Evolutionary conservation across 2,797 vertebrate species (phyloP), one percentile per base, ranked within the genome.

Genomic region (Momotus momota): DNA sequence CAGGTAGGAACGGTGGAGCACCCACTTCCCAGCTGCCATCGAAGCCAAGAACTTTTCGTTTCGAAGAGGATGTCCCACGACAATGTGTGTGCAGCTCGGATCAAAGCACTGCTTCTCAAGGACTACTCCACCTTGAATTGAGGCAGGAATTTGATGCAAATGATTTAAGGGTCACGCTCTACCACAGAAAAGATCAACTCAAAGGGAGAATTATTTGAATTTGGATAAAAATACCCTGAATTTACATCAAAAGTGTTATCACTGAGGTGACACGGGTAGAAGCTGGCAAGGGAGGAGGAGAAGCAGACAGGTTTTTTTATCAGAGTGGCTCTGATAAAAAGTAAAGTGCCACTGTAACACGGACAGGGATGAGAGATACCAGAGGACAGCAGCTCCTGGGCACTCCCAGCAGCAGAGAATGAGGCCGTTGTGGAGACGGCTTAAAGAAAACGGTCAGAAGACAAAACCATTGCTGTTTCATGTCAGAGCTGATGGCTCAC

Each of bases 21-120:
- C 99, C 99, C 99, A 99, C 92, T 99, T 99, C 5, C 99, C 99
- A 3, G 99, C 99, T 22, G 99, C 99, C 99, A 99, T 99, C 0
- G 99, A 99, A 17, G 99, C 99, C 94, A 99, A 94, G 95, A 99
- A 99, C 84, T 99, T 99, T 91, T 99, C 99, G 26, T 99, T 99
- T 10, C 99, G 98, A 92, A 99, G 98, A 8, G 99, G 99, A 75
- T 98, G 98, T 41, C 99, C 99, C 66, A 99, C 99, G 52, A 99
- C 98, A 90, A 99, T 99, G 97, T 99, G 99, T 8, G 99, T 99
- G 95, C 99, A 99, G 88, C 97, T 99, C 19, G 99, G 98, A 96
- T 99, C 99, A 86, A 99, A 99, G 85, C 98, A 99, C 97, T 99
- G 99, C 83, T 99, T 99, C 94, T 99, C 99, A 55, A 99, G 97